phyloP scores from a whole-genome alignment of 2,888 invertebrate genomes.

The Hirtodrosophila histrioides region DNA sequence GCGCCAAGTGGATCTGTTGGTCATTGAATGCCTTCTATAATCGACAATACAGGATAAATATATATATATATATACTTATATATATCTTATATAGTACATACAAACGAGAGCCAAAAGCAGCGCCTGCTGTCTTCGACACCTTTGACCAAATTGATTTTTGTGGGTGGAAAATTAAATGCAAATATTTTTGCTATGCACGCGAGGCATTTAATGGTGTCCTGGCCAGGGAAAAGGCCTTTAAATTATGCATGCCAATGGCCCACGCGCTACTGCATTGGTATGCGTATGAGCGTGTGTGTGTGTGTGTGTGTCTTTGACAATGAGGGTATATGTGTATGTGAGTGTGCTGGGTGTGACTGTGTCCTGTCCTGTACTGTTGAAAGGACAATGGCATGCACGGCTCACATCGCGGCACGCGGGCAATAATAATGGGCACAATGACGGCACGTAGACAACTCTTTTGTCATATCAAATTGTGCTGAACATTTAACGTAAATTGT shows the following conservation, averaged over 20 bases:
- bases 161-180: conserved; percentile 61
- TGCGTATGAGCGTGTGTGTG: conserved; percentile 8
- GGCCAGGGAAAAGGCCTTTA: conserved; percentile 38
- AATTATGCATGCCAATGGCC: conserved; percentile 54
- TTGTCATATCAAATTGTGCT: conserved; percentile 76
- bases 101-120: conserved; percentile 15
- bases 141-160: conserved; percentile 66
- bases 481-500: conserved; percentile 79
- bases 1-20: conserved; percentile 30
- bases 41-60: conserved; percentile 5
- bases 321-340: conserved; percentile 5
- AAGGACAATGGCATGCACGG: conserved; percentile 64
- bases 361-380: conserved; percentile 23
- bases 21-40: conserved; percentile 29
- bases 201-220: conserved; percentile 15
- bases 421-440: conserved; percentile 70
- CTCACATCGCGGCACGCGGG: conserved; percentile 46
- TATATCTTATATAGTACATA: conserved; percentile 1
- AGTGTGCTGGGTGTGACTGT: neutral
- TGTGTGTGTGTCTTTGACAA: conserved; percentile 1
- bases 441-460: conserved; percentile 78
- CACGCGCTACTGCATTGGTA: conserved; percentile 6
- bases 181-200: conserved; percentile 58
- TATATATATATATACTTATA: conserved; percentile 6
- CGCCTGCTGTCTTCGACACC: conserved; percentile 58